Evolutionary conservation across 2,888 invertebrate genomes (phyloP), one percentile per base, ranked within the genome.

Genomic region (Caenorhabditis imperialis): DNA sequence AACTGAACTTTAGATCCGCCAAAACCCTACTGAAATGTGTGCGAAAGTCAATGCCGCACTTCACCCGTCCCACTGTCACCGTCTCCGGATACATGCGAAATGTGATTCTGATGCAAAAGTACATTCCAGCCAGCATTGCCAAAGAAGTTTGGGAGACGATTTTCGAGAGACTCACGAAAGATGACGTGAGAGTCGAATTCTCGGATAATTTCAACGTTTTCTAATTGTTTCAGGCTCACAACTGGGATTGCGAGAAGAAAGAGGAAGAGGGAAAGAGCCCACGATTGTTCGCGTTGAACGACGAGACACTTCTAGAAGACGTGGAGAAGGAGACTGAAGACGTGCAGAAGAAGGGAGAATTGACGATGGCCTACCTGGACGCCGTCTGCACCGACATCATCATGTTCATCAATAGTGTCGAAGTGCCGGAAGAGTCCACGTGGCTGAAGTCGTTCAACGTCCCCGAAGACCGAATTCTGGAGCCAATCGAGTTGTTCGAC

Each of bases 71-170:
- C 1, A 4, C 71, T 1, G 20, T 48, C 7, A 44, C 74, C 6
- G 53, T 57, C 3, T 18, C 57, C 14, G 75, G 40, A 16, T 80
- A 70, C 40, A 57, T 76, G 33, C 50, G 76, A 47, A 76, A 80
- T 55, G 16, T 77, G 33, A 76, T 80, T 18, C 51, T 76, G 30
- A 55, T 82, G 53, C 74, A 71, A 25, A 77, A 77, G 33, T 73
- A 81, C 14, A 47, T 62, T 25, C 81, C 83, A 12, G 27, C 44
- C 3, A 60, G 73, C 23, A 75, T 67, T 42, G 30, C 63, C n/a
- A 65, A 72, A 16, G 78, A 83, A 5, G 38, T 84, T 3, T 84
- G 82, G 83, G 65, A 73, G 16, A 22, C 58, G 3, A 57, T 84
- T 45, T 50, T 83, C 25, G 76, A 81, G 3, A 55, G 77, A 37